Evolutionary conservation across 2,113 vertebrate genomes (phyloP).

Genomic region (Chunga burmeisteri): DNA sequence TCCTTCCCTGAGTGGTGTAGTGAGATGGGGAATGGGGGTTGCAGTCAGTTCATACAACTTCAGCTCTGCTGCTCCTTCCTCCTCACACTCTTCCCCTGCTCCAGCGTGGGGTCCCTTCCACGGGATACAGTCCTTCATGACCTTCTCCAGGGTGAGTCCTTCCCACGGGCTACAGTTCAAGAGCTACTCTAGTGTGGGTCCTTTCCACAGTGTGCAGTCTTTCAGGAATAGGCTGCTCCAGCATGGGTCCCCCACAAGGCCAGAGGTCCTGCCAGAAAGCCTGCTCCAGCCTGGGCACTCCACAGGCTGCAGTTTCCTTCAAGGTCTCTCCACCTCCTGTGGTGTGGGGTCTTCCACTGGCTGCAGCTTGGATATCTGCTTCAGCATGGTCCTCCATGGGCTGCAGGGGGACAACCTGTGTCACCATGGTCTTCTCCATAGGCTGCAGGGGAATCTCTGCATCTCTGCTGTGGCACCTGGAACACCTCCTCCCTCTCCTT

Average conservation of each 20-base stretch:
- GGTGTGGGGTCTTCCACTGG: neutral
- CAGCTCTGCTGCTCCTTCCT: neutral
- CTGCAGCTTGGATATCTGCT: neutral
- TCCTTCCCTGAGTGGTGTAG: neutral
- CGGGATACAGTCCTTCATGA: too few relatives aligned
- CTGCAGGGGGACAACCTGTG: neutral
- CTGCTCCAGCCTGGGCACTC: too few relatives aligned
- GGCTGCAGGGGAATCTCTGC: neutral
- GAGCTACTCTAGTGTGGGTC: too few relatives aligned
- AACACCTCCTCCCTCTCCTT: neutral
- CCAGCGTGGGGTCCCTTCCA: too few relatives aligned
- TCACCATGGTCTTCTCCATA: neutral
- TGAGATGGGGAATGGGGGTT: neutral
- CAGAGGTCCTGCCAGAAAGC: neutral
- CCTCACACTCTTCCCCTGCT: too few relatives aligned
- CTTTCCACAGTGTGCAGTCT: too few relatives aligned
- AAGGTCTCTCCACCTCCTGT: neutral
- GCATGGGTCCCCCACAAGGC: accelerated
- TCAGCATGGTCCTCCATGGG: neutral
- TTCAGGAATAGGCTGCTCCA: neutral
- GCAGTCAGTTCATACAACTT: neutral
- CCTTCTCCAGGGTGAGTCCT: too few relatives aligned
- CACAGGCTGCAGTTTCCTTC: neutral
- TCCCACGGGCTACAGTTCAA: too few relatives aligned
- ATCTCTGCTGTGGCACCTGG: neutral